Conservation (phyloP, 35 echinoderm and acorn worm genomes). For the Hemicentrotus pulcherrimus region DNA sequence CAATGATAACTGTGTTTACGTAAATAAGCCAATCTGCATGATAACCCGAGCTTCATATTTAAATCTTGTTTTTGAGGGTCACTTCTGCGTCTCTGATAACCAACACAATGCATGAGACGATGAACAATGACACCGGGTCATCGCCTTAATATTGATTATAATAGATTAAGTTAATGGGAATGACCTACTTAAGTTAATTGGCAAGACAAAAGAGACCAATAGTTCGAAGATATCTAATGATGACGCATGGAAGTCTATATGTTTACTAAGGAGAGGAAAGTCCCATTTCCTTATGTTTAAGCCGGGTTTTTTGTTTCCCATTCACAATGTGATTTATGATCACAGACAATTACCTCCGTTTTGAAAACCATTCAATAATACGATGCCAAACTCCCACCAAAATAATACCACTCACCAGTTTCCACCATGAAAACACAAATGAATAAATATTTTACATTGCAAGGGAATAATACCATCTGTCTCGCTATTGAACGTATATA, state of each 20-base stretch:
- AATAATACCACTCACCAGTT: too few species aligned
- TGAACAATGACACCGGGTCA: background rate
- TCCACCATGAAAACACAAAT: background rate
- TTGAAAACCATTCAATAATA: too few species aligned
- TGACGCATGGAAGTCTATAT: background rate
- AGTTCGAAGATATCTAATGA: background rate
- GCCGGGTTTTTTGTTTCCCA: too few species aligned
- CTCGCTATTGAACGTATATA: background rate
- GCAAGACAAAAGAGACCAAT: background rate
- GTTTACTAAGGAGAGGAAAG: too few species aligned
- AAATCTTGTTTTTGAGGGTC: background rate
- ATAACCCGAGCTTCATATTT: background rate
- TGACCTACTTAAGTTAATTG: background rate
- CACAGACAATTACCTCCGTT: too few species aligned
- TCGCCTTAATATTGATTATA: background rate
- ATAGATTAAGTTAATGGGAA: background rate
- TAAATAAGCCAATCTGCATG: background rate
- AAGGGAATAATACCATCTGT: background rate
- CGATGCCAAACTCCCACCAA: too few species aligned
- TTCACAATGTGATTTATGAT: too few species aligned
- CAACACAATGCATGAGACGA: background rate
- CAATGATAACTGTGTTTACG: background rate
- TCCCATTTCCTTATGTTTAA: too few species aligned
- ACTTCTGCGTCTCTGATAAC: background rate
- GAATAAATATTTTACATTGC: background rate